These are phyloP conservation scores for Python bivittatus DNA, from an alignment of 2,113 vertebrate genomes.

Conservation along the genomic window DNA sequence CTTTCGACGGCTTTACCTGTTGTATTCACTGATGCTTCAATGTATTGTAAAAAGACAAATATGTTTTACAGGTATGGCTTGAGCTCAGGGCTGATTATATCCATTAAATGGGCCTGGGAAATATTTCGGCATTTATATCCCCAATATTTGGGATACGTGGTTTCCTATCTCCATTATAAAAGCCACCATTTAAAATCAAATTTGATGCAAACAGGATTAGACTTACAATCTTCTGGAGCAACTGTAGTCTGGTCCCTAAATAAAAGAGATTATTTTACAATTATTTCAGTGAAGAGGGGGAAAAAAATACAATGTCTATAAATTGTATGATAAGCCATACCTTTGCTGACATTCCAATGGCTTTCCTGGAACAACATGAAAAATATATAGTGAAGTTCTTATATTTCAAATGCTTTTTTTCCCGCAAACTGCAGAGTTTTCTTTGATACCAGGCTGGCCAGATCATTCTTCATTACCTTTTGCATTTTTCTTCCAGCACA, in stretches of 20 bases:
- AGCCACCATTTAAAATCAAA: background rate
- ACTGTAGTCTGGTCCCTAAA: background rate
- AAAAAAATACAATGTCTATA: background rate
- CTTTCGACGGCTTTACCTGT: background rate
- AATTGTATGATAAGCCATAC: background rate
- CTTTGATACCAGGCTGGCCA: background rate
- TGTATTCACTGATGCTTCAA: background rate
- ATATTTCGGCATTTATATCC: background rate
- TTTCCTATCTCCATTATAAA: background rate
- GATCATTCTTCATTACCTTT: constrained; percentile 31
- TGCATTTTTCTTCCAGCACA: constrained; percentile 2
- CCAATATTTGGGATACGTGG: background rate
- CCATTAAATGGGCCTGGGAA: background rate
- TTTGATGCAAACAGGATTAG: background rate
- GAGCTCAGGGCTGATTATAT: background rate
- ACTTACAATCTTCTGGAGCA: constrained; percentile 35
- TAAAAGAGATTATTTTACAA: constrained; percentile 3
- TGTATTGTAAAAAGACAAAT: background rate
- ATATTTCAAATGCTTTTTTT: background rate
- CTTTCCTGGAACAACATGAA: constrained; percentile 30
- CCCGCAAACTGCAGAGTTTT: background rate
- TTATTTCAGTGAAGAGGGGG: background rate
- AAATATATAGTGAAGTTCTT: background rate
- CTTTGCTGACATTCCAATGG: background rate
- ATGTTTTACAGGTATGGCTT: background rate